Conservation (phyloP, 2,113 vertebrate genomes). For the Epinephelus cyanopodus region DNA sequence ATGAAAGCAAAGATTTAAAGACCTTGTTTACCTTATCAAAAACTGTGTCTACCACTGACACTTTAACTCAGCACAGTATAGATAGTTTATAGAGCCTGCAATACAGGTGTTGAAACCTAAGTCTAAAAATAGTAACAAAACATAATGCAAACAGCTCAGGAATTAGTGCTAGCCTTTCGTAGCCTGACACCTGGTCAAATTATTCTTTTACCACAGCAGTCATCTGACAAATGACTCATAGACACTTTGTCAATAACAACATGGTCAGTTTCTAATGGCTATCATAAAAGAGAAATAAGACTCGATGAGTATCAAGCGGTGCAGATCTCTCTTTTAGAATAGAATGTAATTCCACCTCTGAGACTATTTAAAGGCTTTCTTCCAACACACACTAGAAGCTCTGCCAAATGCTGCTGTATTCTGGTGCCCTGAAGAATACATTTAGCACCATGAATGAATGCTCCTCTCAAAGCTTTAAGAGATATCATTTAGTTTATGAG, state of each 20-base stretch:
- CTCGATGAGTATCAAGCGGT: background rate
- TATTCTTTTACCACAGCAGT: background rate
- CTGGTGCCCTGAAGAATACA: background rate
- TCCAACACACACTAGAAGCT: background rate
- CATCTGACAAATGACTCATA: background rate
- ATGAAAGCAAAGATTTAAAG: background rate
- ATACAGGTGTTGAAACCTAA: background rate
- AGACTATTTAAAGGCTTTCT: conserved; percentile 17
- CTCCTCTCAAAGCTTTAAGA: background rate
- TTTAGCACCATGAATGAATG: background rate
- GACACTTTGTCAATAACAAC: background rate
- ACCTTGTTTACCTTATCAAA: no score
- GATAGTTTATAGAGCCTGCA: background rate
- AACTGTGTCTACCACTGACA: background rate
- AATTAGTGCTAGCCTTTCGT: background rate
- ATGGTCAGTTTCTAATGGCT: background rate
- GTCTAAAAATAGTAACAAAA: background rate
- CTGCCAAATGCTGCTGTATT: background rate
- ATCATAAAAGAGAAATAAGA: conserved; percentile 1
- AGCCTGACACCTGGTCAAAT: background rate
- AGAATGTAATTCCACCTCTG: conserved; percentile 2
- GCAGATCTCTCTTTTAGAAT: conserved; percentile 2
- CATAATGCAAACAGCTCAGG: background rate
- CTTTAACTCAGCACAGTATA: background rate
- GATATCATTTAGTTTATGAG: background rate